Percentiles rank a stretch among this genome's conserved stretches.
phyloP scores from a whole-genome alignment of 1,140 invertebrate species.

The Panagrolaimus sp. region DNA sequence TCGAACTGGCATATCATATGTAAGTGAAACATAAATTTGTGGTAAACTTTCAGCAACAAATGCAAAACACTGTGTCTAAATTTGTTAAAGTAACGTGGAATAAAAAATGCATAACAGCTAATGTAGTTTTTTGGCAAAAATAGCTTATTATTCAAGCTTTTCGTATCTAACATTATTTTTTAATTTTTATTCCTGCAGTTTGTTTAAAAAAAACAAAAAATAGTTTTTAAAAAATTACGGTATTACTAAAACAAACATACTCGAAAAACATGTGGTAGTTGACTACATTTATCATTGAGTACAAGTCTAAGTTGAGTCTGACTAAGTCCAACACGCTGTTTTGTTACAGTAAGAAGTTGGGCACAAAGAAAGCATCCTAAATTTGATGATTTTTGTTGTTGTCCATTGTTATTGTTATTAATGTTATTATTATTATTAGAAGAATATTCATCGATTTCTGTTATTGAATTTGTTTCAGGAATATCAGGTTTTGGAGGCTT shows the following conservation, averaged over 20 bases:
- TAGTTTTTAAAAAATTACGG: no score
- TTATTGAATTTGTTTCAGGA: conserved; percentile 1
- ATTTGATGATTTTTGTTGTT: conserved; percentile 18
- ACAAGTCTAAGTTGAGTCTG: conserved; percentile 31
- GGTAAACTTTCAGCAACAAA: conserved; percentile 35
- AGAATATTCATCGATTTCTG: conserved; percentile 5
- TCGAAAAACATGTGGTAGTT: conserved; percentile 29
- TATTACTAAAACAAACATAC: no score
- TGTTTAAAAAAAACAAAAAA: no score
- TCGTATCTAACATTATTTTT: no score
- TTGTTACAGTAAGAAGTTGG: conserved; percentile 32
- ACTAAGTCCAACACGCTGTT: conserved; percentile 35
- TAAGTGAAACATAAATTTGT: conserved; percentile 36
- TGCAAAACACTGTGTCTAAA: conserved; percentile 33
- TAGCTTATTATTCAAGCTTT: no score
- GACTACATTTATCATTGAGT: conserved; percentile 31
- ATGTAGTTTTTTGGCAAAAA: no score
- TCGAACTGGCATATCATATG: conserved; percentile 32
- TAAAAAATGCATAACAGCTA: no score
- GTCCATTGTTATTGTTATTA: neutral
- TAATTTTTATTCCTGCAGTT: no score
- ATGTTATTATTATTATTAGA: no score
- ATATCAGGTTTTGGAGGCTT: neutral
- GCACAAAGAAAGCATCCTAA: conserved; percentile 39
- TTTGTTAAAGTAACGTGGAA: no score